phyloP scores from a whole-genome alignment of 1,140 invertebrate species.

The Hydropsyche tenuis region DNA sequence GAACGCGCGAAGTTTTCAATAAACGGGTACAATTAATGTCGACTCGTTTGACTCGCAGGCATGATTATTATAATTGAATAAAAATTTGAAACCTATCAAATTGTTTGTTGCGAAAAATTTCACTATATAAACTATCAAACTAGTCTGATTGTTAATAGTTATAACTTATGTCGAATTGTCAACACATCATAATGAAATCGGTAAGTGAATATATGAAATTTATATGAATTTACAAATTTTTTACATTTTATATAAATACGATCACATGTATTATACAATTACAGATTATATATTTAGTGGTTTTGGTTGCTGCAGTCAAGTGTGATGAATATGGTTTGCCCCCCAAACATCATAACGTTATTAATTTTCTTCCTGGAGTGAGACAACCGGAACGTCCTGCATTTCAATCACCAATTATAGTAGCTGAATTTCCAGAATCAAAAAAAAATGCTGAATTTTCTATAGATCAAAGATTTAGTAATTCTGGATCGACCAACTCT shows the following conservation, averaged over 20 bases:
- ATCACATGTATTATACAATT: not conserved
- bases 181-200: slow-evolving; percentile 6
- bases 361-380: slow-evolving; percentile 19
- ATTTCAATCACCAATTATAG: not conserved
- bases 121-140: not conserved
- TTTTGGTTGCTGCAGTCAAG: not conserved
- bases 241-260: too few relatives aligned
- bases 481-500: not conserved
- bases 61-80: too few relatives aligned
- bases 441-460: too few relatives aligned
- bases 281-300: not conserved
- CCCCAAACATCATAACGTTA: not conserved
- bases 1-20: too few relatives aligned
- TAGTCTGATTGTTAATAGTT: not conserved
- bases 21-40: not conserved
- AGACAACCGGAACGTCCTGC: slow-evolving; percentile 26
- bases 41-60: too few relatives aligned
- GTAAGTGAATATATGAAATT: not conserved
- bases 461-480: too few relatives aligned
- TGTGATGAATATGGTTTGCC: slow-evolving; percentile 37
- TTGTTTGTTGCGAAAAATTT: not conserved
- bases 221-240: too few relatives aligned
- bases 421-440: not conserved
- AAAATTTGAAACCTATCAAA: not conserved
- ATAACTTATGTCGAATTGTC: not conserved